Evolutionary conservation across 2,113 vertebrate genomes (phyloP), one percentile per base, ranked within the genome.

Genomic region (Euleptes europaea): DNA sequence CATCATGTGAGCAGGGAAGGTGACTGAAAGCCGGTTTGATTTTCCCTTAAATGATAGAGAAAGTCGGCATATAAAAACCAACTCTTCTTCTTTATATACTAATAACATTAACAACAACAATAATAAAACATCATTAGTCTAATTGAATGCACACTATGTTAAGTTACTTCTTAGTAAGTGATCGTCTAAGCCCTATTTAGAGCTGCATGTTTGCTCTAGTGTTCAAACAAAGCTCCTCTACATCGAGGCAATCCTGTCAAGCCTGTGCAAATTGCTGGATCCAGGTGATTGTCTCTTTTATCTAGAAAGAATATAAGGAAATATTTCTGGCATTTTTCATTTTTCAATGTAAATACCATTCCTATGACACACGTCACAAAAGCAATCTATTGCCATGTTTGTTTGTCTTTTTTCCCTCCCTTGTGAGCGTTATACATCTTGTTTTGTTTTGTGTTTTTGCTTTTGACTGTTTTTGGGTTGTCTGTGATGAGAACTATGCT

Each of bases 401-500:
- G 12, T 67, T 76, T 84, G 35, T 40, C 47, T 49, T 63, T 4
- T n/a, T 3, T 33, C 21, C 8, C 12, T 42, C 35, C 10, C 28
- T 31, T 74, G 69, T 65, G 60, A 87, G 70, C 42, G 79, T 42
- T 84, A 31, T 57, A 84, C 1, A 1, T 90, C 84, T n/a, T n/a
- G n/a, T 76, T 17, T 84, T 79, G 77, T 78, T 84, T 26, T 85
- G 84, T 84, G 88, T 15, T 0, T 88, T 76, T 82, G 38, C 13
- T 88, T 86, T 91, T 86, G 57, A 49, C 14, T 28, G 19, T 88
- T 75, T 92, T 80, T 81, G 42, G n/a, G 78, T 88, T 66, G 33
- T 87, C 90, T 91, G 65, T 71, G 89, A 70, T 86, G 87, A 88
- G 73, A 80, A 49, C 88, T 86, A 0, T 72, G 23, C 33, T 78